Evolutionary conservation across 2,888 invertebrate species (phyloP).

Genomic region (Idaea dimidiata): DNA sequence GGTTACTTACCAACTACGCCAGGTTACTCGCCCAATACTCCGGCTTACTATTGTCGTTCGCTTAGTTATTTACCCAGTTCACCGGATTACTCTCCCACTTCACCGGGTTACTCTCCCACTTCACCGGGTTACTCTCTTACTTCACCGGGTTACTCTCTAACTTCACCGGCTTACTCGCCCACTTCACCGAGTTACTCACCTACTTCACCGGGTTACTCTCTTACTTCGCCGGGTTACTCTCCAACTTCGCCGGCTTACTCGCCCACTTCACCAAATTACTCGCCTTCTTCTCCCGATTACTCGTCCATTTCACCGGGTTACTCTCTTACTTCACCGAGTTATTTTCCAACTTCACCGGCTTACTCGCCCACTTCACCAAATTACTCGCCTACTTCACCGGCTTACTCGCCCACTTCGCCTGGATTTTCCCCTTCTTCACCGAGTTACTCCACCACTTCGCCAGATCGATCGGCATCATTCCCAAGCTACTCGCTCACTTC

Average conservation of each 20-base stretch:
- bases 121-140: slow-evolving; percentile 87
- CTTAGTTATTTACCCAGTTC: slow-evolving; percentile 70
- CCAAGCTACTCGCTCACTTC: slow-evolving; percentile 92
- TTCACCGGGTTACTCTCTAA: slow-evolving; percentile 84
- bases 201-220: slow-evolving; percentile 91
- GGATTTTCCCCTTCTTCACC: slow-evolving; percentile 88
- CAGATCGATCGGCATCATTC: slow-evolving; percentile 87
- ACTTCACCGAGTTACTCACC: slow-evolving; percentile 90
- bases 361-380: slow-evolving; percentile 85
- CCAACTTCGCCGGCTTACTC: slow-evolving; percentile 90
- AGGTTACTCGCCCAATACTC: slow-evolving; percentile 87
- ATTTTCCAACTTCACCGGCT: slow-evolving; percentile 88
- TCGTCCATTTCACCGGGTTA: slow-evolving; percentile 92
- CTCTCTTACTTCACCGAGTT: slow-evolving; percentile 87
- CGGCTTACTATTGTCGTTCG: too few relatives aligned
- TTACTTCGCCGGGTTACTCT: slow-evolving; percentile 88
- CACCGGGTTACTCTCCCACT: slow-evolving; percentile 84
- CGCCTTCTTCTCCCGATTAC: slow-evolving; percentile 87
- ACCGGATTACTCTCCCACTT: slow-evolving; percentile 81
- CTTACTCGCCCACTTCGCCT: slow-evolving; percentile 86
- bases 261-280: slow-evolving; percentile 89
- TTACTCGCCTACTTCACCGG: slow-evolving; percentile 88
- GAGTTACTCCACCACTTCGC: slow-evolving; percentile 88
- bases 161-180: background rate
- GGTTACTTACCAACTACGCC: slow-evolving; percentile 90